Evolutionary conservation across 1,140 invertebrate genomes (phyloP).

Genomic region (Apis cerana): DNA sequence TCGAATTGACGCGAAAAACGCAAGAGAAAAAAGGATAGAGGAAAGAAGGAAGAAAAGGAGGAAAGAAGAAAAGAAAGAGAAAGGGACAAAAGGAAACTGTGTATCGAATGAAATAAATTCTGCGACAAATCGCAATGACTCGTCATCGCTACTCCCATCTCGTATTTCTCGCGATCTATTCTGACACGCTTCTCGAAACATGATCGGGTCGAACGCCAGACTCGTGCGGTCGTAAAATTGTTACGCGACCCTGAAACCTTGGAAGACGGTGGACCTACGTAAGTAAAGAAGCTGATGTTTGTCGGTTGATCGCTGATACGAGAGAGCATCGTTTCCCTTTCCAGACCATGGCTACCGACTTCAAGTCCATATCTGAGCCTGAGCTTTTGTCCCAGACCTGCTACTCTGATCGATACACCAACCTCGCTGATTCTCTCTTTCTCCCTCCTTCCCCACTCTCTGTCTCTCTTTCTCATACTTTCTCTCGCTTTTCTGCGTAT

Average conservation of each 20-base stretch:
- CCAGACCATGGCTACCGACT: constrained; percentile 4
- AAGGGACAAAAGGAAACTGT: neutral
- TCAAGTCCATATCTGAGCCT: neutral
- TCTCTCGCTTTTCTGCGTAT: neutral
- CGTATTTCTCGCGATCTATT: neutral
- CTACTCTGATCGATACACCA: constrained; percentile 22
- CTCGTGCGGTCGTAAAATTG: neutral
- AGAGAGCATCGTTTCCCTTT: neutral
- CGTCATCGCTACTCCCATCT: neutral
- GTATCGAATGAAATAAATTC: neutral
- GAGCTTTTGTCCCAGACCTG: constrained; percentile 24
- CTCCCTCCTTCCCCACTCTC: neutral
- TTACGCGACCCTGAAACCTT: neutral
- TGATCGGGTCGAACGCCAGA: constrained; percentile 13
- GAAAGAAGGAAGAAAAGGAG: neutral
- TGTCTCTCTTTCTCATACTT: neutral
- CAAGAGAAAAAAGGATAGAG: neutral
- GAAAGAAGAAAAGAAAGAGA: neutral
- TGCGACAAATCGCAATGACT: constrained; percentile 7
- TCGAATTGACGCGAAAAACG: neutral
- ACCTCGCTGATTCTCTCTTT: neutral
- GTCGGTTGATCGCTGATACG: neutral
- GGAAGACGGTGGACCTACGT: constrained; percentile 33
- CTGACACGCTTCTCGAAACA: constrained; percentile 13
- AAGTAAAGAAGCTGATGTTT: neutral